phyloP scores from a whole-genome alignment of 1,140 invertebrate species.

The Heterodera carotae region DNA sequence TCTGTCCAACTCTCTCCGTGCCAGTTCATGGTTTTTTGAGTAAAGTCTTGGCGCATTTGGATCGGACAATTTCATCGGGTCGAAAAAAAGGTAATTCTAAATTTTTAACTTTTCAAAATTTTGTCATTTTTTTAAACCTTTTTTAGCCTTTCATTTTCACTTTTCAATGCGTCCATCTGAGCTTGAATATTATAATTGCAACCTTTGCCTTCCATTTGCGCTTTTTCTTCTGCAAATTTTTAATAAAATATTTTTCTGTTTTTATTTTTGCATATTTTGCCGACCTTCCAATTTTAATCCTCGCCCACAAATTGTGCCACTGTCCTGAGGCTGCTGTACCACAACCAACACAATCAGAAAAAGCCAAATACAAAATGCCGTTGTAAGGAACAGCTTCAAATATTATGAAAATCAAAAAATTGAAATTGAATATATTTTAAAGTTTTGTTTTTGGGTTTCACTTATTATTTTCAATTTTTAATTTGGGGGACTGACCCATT shows the following conservation, averaged over 20 bases:
- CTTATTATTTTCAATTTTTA: neutral
- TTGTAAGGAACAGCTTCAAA: neutral
- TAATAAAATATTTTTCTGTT: neutral
- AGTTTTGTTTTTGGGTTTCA: too few relatives aligned
- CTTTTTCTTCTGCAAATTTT: neutral
- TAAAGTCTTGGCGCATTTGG: slow-evolving; percentile 29
- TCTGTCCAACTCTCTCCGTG: slow-evolving; percentile 35
- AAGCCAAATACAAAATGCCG: neutral
- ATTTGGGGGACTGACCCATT: neutral
- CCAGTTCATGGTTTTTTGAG: slow-evolving; percentile 50
- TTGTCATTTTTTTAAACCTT: neutral
- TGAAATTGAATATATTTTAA: neutral
- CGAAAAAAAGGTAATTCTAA: neutral
- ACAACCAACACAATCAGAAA: neutral
- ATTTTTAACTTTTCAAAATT: neutral
- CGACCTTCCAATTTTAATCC: neutral
- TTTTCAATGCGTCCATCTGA: neutral
- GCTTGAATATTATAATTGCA: neutral
- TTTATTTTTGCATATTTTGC: neutral
- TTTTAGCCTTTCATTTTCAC: slow-evolving; percentile 15
- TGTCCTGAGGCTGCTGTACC: neutral
- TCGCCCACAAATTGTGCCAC: neutral
- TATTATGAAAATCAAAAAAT: neutral
- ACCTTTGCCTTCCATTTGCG: neutral
- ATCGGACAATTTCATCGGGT: neutral